phyloP scores from a whole-genome alignment of 1,140 invertebrate species.

The Drosophila setifemur region DNA sequence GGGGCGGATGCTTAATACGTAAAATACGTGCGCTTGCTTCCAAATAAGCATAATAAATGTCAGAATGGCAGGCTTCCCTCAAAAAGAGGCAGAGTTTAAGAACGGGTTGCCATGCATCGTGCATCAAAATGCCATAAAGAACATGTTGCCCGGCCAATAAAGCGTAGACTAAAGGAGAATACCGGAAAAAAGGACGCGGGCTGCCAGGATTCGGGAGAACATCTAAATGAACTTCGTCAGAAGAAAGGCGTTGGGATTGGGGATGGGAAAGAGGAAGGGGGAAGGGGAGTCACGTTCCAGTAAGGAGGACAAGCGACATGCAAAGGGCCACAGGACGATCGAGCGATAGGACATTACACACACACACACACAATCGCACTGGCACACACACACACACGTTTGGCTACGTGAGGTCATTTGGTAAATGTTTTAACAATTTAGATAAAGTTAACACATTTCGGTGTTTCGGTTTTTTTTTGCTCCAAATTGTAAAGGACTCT shows the following conservation, averaged over 20 bases:
- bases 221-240: constrained; percentile 60
- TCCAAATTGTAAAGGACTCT: constrained; percentile 54
- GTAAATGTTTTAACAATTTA: constrained; percentile 82
- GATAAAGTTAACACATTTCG: constrained; percentile 81
- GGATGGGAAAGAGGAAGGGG: neutral
- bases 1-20: constrained; percentile 62
- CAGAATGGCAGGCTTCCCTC: constrained; percentile 28
- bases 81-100: constrained; percentile 45
- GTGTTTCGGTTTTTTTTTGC: constrained; percentile 32
- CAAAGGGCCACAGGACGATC: constrained; percentile 54
- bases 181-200: neutral
- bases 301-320: constrained; percentile 46
- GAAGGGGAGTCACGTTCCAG: constrained; percentile 39
- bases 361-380: constrained; percentile 8
- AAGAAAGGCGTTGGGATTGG: too few relatives aligned
- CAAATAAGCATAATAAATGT: constrained; percentile 74
- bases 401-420: constrained; percentile 78
- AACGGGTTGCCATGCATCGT: constrained; percentile 64
- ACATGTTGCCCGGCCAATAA: constrained; percentile 73
- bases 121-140: constrained; percentile 72
- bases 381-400: constrained; percentile 19
- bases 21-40: constrained; percentile 57
- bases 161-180: constrained; percentile 54
- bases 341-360: constrained; percentile 40
- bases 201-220: constrained; percentile 5